Evolutionary conservation across 2,888 invertebrate genomes (phyloP), one percentile per base, ranked within the genome.

Genomic region (Scaptomyza polygonia): DNA sequence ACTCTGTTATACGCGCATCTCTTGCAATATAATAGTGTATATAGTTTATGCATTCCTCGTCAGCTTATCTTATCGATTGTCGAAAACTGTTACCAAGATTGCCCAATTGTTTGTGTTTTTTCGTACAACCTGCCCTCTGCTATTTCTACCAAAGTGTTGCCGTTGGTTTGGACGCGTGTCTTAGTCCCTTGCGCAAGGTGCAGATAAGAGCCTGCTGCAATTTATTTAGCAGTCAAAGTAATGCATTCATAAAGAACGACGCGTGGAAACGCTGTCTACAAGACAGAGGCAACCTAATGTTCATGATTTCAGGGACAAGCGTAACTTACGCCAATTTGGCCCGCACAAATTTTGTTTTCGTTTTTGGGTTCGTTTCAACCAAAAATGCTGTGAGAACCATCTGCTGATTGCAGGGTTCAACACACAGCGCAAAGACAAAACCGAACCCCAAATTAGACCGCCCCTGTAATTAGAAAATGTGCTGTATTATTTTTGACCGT

Each of bases 391-490:
- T 65, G 47, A 54, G 54, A 87, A 87, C 88, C 88, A 88, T 88
- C 88, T 88, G 88, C 88, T 82, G 81, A 77, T 81, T 85, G 81
- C 82, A 66, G 57, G 30, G 69, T 58, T 64, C 54, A 65, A 57
- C 51, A 47, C 39, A 49, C 55, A 54, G 57, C 27, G 40, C 49
- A 58, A 59, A 55, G 65, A 34, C 56, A 43, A 52, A 48, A 47
- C 29, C 44, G 69, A 88, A 88, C 88, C 86, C 59, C 70, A 81
- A 89, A 88, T 88, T 88, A 88, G 74, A 76, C 88, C 89, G 88
- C 89, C 89, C 82, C 79, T 88, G 72, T 86, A 87, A 89, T 88
- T 88, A 85, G 63, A 72, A 71, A 81, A 58, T 48, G 58, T 68
- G 2, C 21, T 25, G 21, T 25, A 65, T 61, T 56, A 52, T 51